phyloP scores from a whole-genome alignment of 2,797 vertebrate genomes.

The Spea hammondii region DNA sequence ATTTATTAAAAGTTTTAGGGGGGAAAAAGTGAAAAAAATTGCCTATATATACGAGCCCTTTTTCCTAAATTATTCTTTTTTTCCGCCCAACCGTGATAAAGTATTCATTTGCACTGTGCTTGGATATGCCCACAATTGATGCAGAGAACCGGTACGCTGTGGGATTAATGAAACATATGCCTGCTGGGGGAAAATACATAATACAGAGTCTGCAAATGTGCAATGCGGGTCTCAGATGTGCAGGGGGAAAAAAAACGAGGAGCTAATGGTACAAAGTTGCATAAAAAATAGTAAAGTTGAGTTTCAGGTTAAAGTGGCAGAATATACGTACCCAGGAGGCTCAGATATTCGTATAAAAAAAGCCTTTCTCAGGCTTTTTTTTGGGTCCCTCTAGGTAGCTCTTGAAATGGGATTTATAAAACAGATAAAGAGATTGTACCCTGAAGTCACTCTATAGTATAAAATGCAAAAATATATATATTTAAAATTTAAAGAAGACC shows the following conservation, averaged over 20 bases:
- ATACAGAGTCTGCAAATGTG: background rate
- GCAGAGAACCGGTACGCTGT: background rate
- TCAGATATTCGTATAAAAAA: no score
- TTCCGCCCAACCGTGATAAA: background rate
- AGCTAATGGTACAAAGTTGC: background rate
- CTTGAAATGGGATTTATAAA: background rate
- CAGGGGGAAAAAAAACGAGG: background rate
- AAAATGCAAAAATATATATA: no score
- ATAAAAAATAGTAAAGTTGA: background rate
- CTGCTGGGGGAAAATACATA: background rate
- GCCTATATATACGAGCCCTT: background rate
- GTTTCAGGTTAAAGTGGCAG: background rate
- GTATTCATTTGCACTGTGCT: background rate
- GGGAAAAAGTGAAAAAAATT: no score
- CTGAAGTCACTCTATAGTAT: no score
- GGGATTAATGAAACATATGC: conserved; percentile 4
- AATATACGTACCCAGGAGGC: background rate
- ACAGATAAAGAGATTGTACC: background rate
- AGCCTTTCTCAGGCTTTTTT: background rate
- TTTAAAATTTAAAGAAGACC: no score
- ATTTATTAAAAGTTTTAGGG: no score
- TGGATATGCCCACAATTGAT: background rate
- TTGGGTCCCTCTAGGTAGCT: background rate
- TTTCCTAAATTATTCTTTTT: background rate
- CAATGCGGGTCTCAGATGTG: no score